phyloP scores from a whole-genome alignment of 2,888 invertebrate species.

The Caenorhabditis becei region DNA sequence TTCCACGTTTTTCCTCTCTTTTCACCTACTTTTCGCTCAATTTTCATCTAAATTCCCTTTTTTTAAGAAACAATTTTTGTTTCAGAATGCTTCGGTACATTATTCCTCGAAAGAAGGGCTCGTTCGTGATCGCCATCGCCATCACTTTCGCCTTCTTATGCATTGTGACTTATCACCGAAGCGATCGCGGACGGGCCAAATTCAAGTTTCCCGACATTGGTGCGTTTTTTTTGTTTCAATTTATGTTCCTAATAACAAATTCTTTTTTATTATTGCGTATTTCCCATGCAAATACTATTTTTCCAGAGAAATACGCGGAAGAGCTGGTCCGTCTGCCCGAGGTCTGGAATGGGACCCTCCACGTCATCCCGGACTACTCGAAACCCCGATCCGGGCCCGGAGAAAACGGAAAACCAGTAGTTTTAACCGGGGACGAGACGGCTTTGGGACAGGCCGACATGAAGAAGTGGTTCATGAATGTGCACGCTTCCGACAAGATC shows the following conservation, averaged over 20 bases:
- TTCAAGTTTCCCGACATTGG: conserved; percentile 56
- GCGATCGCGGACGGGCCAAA: conserved; percentile 38
- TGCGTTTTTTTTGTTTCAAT: conserved; percentile 16
- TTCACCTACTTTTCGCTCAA: background rate
- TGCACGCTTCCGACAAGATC: conserved; percentile 83
- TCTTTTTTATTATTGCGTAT: too few relatives aligned
- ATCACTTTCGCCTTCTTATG: conserved; percentile 46
- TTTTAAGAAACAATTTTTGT: background rate
- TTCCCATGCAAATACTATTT: too few relatives aligned
- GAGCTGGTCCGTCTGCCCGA: conserved; percentile 38
- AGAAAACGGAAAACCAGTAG: conserved; percentile 71
- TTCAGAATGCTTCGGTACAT: conserved; percentile 60
- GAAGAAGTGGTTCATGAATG: conserved; percentile 81
- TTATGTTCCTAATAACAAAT: conserved; percentile 1
- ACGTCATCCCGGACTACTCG: conserved; percentile 59
- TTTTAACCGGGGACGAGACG: conserved; percentile 68
- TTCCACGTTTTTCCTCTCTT: conserved; percentile 45
- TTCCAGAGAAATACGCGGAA: conserved; percentile 58
- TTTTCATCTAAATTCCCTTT: background rate
- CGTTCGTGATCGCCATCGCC: conserved; percentile 50
- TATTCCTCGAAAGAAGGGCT: conserved; percentile 58
- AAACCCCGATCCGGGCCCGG: conserved; percentile 66
- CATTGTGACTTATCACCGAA: conserved; percentile 47
- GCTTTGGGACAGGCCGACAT: conserved; percentile 69
- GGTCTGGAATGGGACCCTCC: conserved; percentile 52